These are phyloP conservation scores for Eretmocerus hayati DNA, from an alignment of 2,888 invertebrate genomes.

Conservation along the genomic window DNA sequence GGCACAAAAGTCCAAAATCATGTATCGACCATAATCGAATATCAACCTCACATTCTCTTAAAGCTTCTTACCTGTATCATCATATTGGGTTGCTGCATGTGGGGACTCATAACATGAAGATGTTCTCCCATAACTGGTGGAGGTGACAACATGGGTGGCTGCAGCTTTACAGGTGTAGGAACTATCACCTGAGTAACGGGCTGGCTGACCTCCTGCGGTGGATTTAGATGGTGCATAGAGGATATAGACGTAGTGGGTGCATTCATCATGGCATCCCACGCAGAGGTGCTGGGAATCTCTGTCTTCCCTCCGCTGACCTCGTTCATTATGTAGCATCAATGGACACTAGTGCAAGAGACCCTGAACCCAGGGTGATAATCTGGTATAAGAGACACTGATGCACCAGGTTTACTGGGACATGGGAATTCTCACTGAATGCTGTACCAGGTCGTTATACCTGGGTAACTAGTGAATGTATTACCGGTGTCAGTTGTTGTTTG, in stretches of 20 bases:
- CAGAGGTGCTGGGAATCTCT: conserved; percentile 43
- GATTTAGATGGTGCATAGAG: conserved; percentile 36
- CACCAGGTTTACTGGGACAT: no score
- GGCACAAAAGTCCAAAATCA: not conserved
- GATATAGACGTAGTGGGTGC: conserved; percentile 33
- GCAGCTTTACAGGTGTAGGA: conserved; percentile 47
- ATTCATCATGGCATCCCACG: conserved; percentile 44
- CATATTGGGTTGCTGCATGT: conserved; percentile 41
- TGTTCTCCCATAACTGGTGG: no score
- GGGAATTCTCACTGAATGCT: no score
- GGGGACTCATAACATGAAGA: no score
- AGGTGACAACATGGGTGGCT: conserved; percentile 37
- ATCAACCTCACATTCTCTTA: no score
- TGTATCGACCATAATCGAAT: no score
- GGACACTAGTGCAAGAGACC: no score
- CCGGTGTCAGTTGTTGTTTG: no score
- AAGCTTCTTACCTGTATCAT: conserved; percentile 33
- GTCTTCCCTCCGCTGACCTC: conserved; percentile 46
- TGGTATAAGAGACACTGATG: no score
- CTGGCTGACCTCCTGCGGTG: conserved; percentile 35
- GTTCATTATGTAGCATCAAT: conserved; percentile 39
- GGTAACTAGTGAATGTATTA: no score
- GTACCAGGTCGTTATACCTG: no score
- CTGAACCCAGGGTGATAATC: no score
- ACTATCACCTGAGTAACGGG: conserved; percentile 43